Evolutionary conservation across 2,113 vertebrate genomes (phyloP), one percentile per base, ranked within the genome.

Genomic region (Pseudonaja textilis): DNA sequence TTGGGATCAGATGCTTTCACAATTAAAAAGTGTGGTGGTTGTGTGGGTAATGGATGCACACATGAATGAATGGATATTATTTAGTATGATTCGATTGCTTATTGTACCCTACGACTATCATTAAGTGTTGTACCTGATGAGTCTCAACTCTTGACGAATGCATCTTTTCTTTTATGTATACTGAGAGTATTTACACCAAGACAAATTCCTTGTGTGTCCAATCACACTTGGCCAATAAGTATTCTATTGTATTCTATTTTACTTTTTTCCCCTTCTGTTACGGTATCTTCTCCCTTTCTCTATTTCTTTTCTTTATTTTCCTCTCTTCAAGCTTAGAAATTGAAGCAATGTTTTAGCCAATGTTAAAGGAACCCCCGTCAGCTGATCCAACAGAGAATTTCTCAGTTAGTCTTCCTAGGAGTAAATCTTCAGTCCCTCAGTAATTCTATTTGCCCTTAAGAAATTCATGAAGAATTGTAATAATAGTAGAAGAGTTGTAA

Each of bases 1-100:
- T 34, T 26, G 18, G 74, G 88, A 86, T 85, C 39, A 57, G 25
- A 89, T 50, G 45, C 39, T 96, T 96, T 96, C 92, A 93, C 96
- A 94, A 94, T 92, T 95, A 29, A 50, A 61, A 64, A 55, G 8
- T 52, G 94, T 81, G 34, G 34, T 39, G 74, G 7, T 42, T 42
- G 6, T 42, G 18, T 81, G 34, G 89, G 93, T 93, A 94, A 95
- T 95, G 50, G 0, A 42, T 81, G 64, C n/a, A 74, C 22, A 14
- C 74, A 95, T 95, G 95, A 94, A 93, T 94, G 95, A 52, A 29
- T 14, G 1, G 50, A 26, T 52, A 2, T 22, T 23, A 34, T 87
- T 10, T 22, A 4, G 29, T 50, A 50, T 50, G 47, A 50, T 50
- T 50, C 7, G 1, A 50, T 50, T 50, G 47, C 47, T 50, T 50